These are phyloP conservation scores for Trissolcus brochymenae DNA, from an alignment of 2,888 invertebrate species.

Conservation along the genomic window DNA sequence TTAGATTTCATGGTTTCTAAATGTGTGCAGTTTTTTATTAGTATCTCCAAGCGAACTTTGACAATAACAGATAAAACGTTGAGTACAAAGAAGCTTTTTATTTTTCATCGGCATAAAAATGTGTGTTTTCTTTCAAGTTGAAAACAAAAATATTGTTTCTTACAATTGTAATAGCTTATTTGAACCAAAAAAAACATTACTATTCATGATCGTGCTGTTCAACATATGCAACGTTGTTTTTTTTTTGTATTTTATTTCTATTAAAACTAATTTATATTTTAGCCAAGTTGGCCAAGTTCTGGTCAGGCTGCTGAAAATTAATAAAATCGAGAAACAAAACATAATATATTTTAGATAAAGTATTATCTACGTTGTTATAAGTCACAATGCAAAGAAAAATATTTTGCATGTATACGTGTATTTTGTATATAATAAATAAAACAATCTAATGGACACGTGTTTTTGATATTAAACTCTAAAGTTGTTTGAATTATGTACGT, in stretches of 20 bases:
- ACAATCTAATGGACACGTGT: conserved; percentile 2
- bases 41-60: conserved; percentile 20
- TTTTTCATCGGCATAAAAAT: conserved; percentile 5
- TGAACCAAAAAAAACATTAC: too few relatives aligned
- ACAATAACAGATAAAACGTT: conserved; percentile 37
- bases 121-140: neutral
- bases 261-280: conserved; percentile 9
- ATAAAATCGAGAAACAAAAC: conserved; percentile 13
- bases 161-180: too few relatives aligned
- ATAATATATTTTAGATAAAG: conserved; percentile 36
- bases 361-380: conserved; percentile 30
- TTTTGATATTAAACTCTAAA: neutral
- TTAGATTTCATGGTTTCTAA: conserved; percentile 3
- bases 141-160: too few relatives aligned
- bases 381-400: conserved; percentile 22
- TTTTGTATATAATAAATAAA: conserved; percentile 39
- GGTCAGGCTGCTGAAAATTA: conserved; percentile 14
- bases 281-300: conserved; percentile 1
- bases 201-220: neutral
- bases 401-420: conserved; percentile 37
- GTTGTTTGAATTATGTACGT: too few relatives aligned
- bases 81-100: conserved; percentile 21
- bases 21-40: conserved; percentile 3
- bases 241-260: neutral
- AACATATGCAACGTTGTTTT: neutral